Evolutionary conservation across 2,888 invertebrate species (phyloP).

Genomic region (Hoplodrina blanda): DNA sequence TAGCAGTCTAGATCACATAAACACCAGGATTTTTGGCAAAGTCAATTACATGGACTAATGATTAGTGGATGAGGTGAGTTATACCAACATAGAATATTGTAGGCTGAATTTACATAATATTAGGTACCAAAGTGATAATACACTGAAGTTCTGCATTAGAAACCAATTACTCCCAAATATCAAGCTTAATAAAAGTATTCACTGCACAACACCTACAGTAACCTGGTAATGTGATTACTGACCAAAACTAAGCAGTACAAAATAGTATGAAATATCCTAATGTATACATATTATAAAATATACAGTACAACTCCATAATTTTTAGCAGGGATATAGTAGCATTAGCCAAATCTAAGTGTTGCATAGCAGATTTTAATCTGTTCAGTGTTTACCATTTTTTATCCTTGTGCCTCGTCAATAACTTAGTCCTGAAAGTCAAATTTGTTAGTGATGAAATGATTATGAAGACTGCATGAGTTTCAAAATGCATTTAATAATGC

Average conservation of each 20-base stretch:
- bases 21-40: slow-evolving; percentile 32
- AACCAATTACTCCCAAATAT: slow-evolving; percentile 55
- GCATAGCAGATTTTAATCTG: slow-evolving; percentile 80
- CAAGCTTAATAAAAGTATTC: slow-evolving; percentile 46
- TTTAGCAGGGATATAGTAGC: slow-evolving; percentile 70
- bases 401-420: slow-evolving; percentile 96
- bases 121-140: slow-evolving; percentile 29
- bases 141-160: slow-evolving; percentile 26
- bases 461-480: slow-evolving; percentile 72
- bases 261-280: slow-evolving; percentile 43
- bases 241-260: slow-evolving; percentile 46
- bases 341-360: slow-evolving; percentile 78
- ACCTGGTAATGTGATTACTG: slow-evolving; percentile 38
- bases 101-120: slow-evolving; percentile 28
- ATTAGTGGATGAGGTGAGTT: slow-evolving; percentile 52
- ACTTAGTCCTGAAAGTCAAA: slow-evolving; percentile 95
- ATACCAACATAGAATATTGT: slow-evolving; percentile 37
- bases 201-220: slow-evolving; percentile 58
- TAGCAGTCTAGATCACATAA: slow-evolving; percentile 43
- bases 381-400: slow-evolving; percentile 94
- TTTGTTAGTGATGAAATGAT: slow-evolving; percentile 89
- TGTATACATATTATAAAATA: slow-evolving; percentile 44
- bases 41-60: slow-evolving; percentile 33
- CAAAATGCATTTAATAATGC: slow-evolving; percentile 56
- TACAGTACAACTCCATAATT: slow-evolving; percentile 48